Evolutionary conservation across 2,797 vertebrate species (phyloP).

Genomic region (Thamnophis elegans): DNA sequence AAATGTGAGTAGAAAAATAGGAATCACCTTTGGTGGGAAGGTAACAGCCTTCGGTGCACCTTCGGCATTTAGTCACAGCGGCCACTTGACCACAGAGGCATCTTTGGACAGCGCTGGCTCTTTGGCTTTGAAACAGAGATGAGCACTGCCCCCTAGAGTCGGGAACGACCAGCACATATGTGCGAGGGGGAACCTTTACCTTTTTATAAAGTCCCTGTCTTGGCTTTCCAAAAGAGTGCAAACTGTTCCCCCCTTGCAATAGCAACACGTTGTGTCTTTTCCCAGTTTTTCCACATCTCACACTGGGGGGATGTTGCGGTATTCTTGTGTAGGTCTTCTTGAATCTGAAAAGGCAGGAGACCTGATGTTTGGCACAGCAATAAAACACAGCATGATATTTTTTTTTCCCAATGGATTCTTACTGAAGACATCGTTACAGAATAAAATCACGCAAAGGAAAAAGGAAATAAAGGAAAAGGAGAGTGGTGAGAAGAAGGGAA

Average conservation of each 20-base stretch:
- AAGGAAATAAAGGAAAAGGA: background rate
- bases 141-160: no score
- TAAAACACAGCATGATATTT: no score
- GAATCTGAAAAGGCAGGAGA: background rate
- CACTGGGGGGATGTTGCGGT: background rate
- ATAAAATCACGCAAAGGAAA: background rate
- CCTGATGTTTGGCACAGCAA: no score
- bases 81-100: no score
- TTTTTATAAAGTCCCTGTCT: background rate
- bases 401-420: background rate
- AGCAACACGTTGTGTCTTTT: background rate
- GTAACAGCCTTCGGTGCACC: no score
- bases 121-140: no score
- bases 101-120: no score
- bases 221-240: background rate
- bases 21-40: no score
- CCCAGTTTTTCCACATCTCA: background rate
- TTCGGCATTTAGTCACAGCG: no score
- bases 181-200: no score
- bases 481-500: background rate
- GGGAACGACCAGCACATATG: no score
- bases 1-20: no score
- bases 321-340: background rate
- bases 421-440: background rate
- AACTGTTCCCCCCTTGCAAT: background rate